Base-by-base conservation (phyloP, 1,140 invertebrate species). In the Camponotus pennsylvanicus region DNA sequence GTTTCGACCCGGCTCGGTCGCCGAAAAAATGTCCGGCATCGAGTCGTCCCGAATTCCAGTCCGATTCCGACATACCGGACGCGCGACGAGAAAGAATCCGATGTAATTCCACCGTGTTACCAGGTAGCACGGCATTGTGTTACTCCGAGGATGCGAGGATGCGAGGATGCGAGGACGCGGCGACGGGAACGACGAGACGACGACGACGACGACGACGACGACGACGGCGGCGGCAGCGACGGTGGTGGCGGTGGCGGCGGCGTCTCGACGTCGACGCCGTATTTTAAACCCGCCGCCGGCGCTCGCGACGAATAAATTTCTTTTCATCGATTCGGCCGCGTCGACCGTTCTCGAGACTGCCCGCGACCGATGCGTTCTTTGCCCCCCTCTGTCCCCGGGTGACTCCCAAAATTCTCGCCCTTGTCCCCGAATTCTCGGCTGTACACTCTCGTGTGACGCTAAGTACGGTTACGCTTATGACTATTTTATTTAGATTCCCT, bases 31-130 rank as follows among this genome's bases (percentile, higher is more conserved):
- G 71, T 57, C 42, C 73, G 85, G 82, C 85, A 61, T 77, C 59
- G 83, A 49, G 71, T 42, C 77, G 13, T 71, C 45, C n/a, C 64
- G 75, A 87, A 90, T 90, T 88, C 86, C 88, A 77, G 86, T 90
- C 86, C 59, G 89, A 90, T 89, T 89, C 88, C 85, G 73, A 73
- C 71, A 87, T 87, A 78, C 82, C 86, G 73, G 49, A 52, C 49
- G 61, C 37, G 63, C 57, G 84, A 86, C 66, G 80, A 75, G 61
- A 73, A 89, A 86, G 86, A 88, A 89, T 86, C 71, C 77, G 55
- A 59, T 80, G 85, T 89, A 83, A 88, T 90, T 89, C 86, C 80
- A 85, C 64, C 49, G 77, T 55, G 88, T 77, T 90, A 83, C 87
- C 87, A 90, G 84, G 87, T 89, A 85, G 52, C 76, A 27, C 32